Base-by-base conservation (phyloP, 2,797 vertebrate species). In the Chelon labrosus region DNA sequence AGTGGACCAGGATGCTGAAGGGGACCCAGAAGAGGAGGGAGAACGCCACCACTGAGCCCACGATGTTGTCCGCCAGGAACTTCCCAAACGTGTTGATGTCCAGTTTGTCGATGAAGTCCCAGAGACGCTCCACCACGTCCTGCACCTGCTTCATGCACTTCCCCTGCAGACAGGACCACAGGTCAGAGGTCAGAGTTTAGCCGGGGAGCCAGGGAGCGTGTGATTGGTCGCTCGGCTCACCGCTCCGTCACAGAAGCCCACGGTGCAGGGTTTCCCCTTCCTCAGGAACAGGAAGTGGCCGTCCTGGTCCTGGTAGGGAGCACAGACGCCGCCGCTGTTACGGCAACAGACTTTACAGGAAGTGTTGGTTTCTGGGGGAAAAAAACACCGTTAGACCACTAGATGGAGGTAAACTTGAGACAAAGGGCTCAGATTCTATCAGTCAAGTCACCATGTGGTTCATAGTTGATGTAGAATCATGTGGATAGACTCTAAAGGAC, bases 121-220 rank as follows among this genome's bases (percentile, higher is more conserved):
- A 99, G 17, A 99, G 94, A 11, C 98, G 93, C 86, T 99, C 97
- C 3, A 99, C 95, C 70, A 97, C 96, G 57, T 99, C 98, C 91
- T 99, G 98, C 0, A 99, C 97, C 83, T 96, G 96, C 86, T 99
- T 99, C 93, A 97, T 97, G 0, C 98, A 99, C 86, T 96, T 97
- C 20, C 97, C 97, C 97, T 99, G 76, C 38, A 63, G 10, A 77
- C 8, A 75, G 11, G 20, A 1, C 17, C 31, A 35, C 1, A 35
- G 31, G 31, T 7, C 31, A 35, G 31, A 35, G 31, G 31, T 7
- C 31, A 35, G 7, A 8, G 7, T 6, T 7, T 3, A 35, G 31
- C 4, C 4, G 4, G 31, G 31, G 31, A 7, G 31, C 31, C 6
- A 8, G 31, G 31, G 6, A 35, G 6, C 1, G 31, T 6, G 31